A percentile compares a stretch with the other conserved stretches of the same genome.
These are phyloP conservation scores for Octodonta nipae DNA, from an alignment of 2,888 invertebrate species.

Conservation along the genomic window DNA sequence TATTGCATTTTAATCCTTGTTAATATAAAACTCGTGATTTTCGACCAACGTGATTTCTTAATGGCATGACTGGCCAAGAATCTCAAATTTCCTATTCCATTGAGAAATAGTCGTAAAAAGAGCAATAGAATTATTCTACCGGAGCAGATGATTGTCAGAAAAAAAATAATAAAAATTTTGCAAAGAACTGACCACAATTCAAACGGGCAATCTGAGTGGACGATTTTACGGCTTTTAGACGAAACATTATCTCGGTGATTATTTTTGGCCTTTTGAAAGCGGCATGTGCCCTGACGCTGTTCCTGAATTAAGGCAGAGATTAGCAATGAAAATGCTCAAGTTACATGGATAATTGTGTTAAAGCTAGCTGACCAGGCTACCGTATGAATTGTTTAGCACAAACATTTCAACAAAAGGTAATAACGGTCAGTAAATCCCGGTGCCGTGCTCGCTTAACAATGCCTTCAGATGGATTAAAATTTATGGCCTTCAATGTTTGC, in stretches of 20 bases:
- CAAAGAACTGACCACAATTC: conserved; percentile 7
- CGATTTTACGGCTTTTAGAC: conserved; percentile 5
- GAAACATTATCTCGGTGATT: conserved; percentile 2
- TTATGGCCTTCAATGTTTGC: too few relatives aligned
- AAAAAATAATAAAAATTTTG: conserved; percentile 8
- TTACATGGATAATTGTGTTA: conserved; percentile 17
- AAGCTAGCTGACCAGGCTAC: conserved; percentile 9
- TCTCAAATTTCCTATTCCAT: conserved; percentile 9
- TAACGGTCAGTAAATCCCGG: neutral
- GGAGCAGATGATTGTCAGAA: too few relatives aligned
- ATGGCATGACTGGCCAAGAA: conserved; percentile 5
- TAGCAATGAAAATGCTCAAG: conserved; percentile 13
- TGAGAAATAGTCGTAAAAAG: too few relatives aligned
- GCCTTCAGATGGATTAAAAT: too few relatives aligned
- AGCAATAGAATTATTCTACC: too few relatives aligned
- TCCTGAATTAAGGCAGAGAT: conserved; percentile 11
- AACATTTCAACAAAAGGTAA: neutral
- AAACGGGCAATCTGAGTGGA: conserved; percentile 5
- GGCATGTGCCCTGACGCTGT: conserved; percentile 14
- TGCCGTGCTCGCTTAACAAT: too few relatives aligned
- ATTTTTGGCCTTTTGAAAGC: conserved; percentile 10
- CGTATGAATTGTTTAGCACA: neutral
- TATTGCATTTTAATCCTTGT: conserved; percentile 14
- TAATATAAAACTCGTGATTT: conserved; percentile 9
- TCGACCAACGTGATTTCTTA: conserved; percentile 5